Conservation (phyloP, 1,140 invertebrate genomes). For the Lysiphlebus fabarum region DNA sequence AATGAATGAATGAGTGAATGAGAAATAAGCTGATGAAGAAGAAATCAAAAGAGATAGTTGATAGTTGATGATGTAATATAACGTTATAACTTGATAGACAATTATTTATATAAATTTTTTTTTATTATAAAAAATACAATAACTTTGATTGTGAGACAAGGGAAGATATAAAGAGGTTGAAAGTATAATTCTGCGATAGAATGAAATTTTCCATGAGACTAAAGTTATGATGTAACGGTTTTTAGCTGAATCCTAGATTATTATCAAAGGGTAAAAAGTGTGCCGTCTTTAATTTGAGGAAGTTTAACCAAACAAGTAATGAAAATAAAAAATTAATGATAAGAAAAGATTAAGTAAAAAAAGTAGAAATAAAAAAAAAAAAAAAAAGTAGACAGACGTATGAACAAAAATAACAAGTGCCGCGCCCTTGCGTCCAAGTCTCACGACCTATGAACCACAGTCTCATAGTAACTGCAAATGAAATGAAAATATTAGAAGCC, state of each 20-base stretch:
- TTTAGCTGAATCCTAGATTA: slow-evolving; percentile 26
- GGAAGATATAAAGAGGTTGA: neutral
- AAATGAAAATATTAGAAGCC: slow-evolving; percentile 41
- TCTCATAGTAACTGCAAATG: slow-evolving; percentile 55
- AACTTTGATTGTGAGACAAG: neutral
- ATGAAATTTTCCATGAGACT: neutral
- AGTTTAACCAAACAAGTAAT: neutral
- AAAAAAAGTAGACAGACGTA: neutral
- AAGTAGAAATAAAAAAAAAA: neutral
- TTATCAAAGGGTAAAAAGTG: slow-evolving; percentile 27
- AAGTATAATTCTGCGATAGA: slow-evolving; percentile 7
- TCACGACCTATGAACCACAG: slow-evolving; percentile 52
- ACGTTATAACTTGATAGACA: no score
- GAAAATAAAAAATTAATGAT: neutral
- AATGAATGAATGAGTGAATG: no score
- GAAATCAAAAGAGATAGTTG: neutral
- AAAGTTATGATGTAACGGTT: slow-evolving; percentile 22
- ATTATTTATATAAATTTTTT: no score
- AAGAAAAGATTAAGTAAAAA: neutral
- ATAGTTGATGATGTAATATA: slow-evolving; percentile 5
- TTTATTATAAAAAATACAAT: no score
- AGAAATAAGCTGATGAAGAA: neutral
- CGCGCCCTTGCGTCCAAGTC: slow-evolving; percentile 30
- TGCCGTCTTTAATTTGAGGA: slow-evolving; percentile 19
- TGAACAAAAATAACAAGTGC: slow-evolving; percentile 15